Evolutionary conservation across 2,888 invertebrate genomes (phyloP), one percentile per base, ranked within the genome.

Genomic region (Tryphoninae sp.): DNA sequence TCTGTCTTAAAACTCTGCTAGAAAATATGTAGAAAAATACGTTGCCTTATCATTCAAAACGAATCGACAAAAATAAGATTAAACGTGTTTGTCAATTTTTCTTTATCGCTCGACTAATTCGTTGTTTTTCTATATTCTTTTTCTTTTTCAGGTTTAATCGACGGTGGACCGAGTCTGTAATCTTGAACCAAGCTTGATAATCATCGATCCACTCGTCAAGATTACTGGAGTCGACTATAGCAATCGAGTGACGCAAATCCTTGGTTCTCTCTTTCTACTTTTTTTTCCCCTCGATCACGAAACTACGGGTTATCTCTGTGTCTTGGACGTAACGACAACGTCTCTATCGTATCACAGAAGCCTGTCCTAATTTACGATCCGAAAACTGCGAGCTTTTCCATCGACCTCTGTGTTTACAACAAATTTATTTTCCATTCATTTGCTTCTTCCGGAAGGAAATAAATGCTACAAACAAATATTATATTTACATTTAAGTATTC

Each of bases 341-440:
- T 4, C 33, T 40, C 19, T 16, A 26, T 68, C 13, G 13, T 55
- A 16, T 42, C 13, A 19, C 40, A 42, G 23, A 42, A 42, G 23
- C 16, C 45, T 3, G 3, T n/a, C 62, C 16, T 49, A 45, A 68
- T 45, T 78, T 68, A 45, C 61, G 45, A 55, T 67, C 55, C 19
- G 42, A 61, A 72, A 78, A 72, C 78, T 61, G 59, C 58, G 65
- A 45, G 26, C 58, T 33, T 13, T 33, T 13, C 2, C 3, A 45
- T 45, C 45, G 33, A 45, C 2, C 9, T 45, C 45, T 45, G 45
- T 45, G 2, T 13, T 33, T 33, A 33, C 33, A 33, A 33, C 7
- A 6, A 33, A 33, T 33, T 33, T 33, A 33, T 33, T 33, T 33
- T 33, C 33, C 33, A 33, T 33, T 33, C 33, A 33, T 6, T 33